Conservation (phyloP, 2,113 vertebrate genomes). For the Neoarius graeffei region DNA sequence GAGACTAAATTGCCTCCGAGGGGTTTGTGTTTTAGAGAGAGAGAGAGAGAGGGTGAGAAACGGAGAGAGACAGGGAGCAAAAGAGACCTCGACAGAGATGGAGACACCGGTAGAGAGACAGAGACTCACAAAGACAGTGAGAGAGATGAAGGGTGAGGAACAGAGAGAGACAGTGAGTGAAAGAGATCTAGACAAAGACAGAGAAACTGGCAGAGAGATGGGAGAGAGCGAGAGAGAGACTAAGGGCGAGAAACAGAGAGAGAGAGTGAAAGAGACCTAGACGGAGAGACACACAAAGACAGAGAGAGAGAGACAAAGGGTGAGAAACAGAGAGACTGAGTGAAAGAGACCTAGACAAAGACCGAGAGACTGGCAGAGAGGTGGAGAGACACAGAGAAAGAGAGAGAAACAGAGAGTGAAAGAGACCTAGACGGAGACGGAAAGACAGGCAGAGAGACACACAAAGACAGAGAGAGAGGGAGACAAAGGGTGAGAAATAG, state of each 20-base stretch:
- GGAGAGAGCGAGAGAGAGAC: not conserved
- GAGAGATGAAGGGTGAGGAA: too few relatives aligned
- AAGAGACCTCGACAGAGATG: not conserved
- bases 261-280: not conserved
- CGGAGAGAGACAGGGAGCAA: not conserved
- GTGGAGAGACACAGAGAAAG: not conserved
- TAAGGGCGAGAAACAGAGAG: not conserved
- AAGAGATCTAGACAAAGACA: not conserved
- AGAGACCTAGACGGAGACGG: not conserved
- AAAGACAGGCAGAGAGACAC: not conserved
- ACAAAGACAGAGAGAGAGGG: too few relatives aligned
- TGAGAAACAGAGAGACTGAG: too few relatives aligned
- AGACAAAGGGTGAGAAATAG: too few relatives aligned
- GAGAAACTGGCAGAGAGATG: not conserved
- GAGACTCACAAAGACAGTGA: too few relatives aligned
- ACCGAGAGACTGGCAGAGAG: too few relatives aligned
- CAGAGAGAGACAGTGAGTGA: too few relatives aligned
- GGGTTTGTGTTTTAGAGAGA: constrained; percentile 27
- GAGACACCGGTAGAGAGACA: not conserved
- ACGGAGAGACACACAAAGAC: not conserved
- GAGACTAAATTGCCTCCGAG: constrained; percentile 39
- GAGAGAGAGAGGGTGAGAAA: not conserved
- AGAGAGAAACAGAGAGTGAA: not conserved
- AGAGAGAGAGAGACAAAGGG: not conserved
- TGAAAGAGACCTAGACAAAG: too few relatives aligned